Evolutionary conservation across 2,113 vertebrate genomes (phyloP).

Genomic region (Oreochromis niloticus): DNA sequence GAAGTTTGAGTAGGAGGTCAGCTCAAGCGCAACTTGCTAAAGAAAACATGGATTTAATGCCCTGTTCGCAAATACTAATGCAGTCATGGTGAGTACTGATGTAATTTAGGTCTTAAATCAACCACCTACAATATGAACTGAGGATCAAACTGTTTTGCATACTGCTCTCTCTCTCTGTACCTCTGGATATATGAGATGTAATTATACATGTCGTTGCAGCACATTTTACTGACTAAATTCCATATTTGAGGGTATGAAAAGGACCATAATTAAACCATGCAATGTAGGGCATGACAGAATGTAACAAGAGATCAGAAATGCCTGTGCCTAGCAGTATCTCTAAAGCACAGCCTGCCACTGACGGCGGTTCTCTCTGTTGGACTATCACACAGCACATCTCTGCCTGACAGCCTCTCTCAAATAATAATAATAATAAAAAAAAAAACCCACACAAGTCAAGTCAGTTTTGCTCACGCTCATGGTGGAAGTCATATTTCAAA

Average conservation of each 20-base stretch:
- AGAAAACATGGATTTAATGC: not conserved
- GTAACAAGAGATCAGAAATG: slow-evolving; percentile 32
- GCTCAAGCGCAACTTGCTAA: not conserved
- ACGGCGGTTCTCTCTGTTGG: slow-evolving; percentile 21
- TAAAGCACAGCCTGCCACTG: slow-evolving; percentile 24
- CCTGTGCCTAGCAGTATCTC: slow-evolving; percentile 6
- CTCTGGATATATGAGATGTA: not conserved
- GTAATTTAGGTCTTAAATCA: not conserved
- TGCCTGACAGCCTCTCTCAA: not conserved
- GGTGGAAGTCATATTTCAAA: not conserved
- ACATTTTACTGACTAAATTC: slow-evolving; percentile 14
- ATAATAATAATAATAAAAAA: not conserved
- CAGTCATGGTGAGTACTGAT: not conserved
- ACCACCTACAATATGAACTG: not conserved
- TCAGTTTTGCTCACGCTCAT: not conserved
- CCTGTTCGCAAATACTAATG: not conserved
- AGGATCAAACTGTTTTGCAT: not conserved
- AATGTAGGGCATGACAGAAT: slow-evolving; percentile 32
- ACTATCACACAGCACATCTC: slow-evolving; percentile 22
- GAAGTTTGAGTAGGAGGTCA: not conserved
- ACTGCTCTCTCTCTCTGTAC: not conserved
- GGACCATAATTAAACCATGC: slow-evolving; percentile 25
- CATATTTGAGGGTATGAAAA: slow-evolving; percentile 14
- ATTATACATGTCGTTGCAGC: not conserved
- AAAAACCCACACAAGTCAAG: rapidly evolving